phyloP scores from a whole-genome alignment of 2,113 vertebrate species.

The Phocoena phocoena region DNA sequence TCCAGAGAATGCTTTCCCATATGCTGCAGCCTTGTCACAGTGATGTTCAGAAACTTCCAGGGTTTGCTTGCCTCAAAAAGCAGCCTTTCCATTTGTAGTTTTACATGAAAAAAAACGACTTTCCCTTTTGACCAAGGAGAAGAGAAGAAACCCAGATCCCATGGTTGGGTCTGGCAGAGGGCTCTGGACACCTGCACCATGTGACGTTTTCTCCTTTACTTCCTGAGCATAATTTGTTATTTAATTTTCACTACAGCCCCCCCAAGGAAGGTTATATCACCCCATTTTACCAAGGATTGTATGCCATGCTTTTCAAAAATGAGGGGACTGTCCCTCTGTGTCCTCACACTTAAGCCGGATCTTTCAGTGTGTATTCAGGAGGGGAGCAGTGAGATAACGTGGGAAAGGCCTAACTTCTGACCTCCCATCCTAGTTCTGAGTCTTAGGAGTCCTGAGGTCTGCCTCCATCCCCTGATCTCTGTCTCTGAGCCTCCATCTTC shows the following conservation, averaged over 20 bases:
- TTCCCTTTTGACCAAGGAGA: not conserved
- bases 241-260: not conserved
- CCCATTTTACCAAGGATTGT: not conserved
- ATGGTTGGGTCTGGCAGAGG: not conserved
- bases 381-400: not conserved
- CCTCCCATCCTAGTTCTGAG: fast-evolving
- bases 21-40: not conserved
- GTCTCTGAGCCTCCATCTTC: not conserved
- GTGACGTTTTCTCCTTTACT: not conserved
- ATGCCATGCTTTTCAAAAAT: fast-evolving
- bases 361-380: not conserved
- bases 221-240: fast-evolving
- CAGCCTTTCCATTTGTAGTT: not conserved
- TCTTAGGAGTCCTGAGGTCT: not conserved
- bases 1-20: fast-evolving
- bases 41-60: too few relatives aligned
- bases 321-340: fast-evolving
- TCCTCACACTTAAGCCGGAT: not conserved
- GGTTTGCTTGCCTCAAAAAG: not conserved
- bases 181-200: not conserved
- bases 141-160: not conserved
- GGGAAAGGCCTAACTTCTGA: not conserved
- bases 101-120: not conserved
- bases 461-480: not conserved
- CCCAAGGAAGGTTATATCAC: fast-evolving